Percentiles rank a stretch among this genome's conserved stretches.
Conservation (phyloP, 2,113 vertebrate species). For the Saiga tatarica region DNA sequence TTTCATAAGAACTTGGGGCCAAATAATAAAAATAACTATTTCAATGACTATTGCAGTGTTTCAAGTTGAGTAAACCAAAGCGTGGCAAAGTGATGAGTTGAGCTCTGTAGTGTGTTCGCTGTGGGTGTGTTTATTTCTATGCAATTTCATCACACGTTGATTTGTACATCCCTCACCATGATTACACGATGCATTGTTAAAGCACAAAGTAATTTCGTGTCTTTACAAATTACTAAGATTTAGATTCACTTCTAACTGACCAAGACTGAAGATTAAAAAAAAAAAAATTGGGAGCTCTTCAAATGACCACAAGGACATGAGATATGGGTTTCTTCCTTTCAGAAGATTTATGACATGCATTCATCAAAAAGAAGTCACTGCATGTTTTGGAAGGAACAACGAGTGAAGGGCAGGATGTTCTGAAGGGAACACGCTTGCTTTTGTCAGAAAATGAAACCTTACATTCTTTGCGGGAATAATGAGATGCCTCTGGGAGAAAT, state of each 20-base stretch:
- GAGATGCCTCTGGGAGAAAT: neutral
- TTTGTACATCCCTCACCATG: neutral
- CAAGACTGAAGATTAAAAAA: neutral
- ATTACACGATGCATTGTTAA: neutral
- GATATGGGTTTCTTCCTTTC: constrained; percentile 6
- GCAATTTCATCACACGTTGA: neutral
- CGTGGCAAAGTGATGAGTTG: neutral
- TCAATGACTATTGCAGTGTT: neutral
- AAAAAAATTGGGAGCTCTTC: neutral
- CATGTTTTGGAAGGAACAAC: neutral
- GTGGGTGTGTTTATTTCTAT: neutral
- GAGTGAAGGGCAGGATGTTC: neutral
- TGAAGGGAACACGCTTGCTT: constrained; percentile 12
- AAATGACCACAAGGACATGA: constrained; percentile 8
- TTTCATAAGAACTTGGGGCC: constrained; percentile 21
- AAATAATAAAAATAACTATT: constrained; percentile 32
- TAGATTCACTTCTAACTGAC: neutral
- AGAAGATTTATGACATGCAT: neutral
- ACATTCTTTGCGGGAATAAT: constrained; percentile 16
- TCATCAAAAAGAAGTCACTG: constrained; percentile 20
- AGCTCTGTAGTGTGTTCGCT: neutral
- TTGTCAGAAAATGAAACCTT: constrained; percentile 43
- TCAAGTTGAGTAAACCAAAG: neutral
- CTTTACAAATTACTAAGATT: neutral
- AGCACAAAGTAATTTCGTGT: neutral